These are phyloP conservation scores for Steinernema hermaphroditum DNA, from an alignment of 2,888 invertebrate genomes.

Conservation along the genomic window DNA sequence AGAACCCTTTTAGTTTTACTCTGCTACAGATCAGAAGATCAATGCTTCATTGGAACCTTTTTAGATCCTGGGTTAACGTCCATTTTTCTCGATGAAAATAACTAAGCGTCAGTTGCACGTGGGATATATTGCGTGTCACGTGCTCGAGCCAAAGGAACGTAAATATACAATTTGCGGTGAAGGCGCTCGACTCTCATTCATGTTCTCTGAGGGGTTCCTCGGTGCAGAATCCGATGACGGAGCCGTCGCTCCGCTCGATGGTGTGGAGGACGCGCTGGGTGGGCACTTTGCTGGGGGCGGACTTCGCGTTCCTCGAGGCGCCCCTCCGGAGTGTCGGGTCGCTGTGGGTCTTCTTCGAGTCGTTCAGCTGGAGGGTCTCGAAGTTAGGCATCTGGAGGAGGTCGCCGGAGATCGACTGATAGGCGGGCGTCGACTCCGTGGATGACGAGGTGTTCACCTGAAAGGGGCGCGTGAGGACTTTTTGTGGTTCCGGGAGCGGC, in stretches of 20 bases:
- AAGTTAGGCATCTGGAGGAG: slow-evolving; percentile 26
- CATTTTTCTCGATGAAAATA: too few relatives aligned
- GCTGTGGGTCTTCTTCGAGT: slow-evolving; percentile 22
- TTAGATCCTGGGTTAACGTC: too few relatives aligned
- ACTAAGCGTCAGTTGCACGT: too few relatives aligned
- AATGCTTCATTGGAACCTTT: too few relatives aligned
- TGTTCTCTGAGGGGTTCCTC: slow-evolving; percentile 2
- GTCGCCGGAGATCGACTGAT: slow-evolving; percentile 13
- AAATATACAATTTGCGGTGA: too few relatives aligned
- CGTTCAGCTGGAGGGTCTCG: slow-evolving; percentile 21
- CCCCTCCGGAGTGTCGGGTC: slow-evolving; percentile 17
- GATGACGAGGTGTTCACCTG: slow-evolving; percentile 6
- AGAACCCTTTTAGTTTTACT: too few relatives aligned
- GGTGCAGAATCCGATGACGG: slow-evolving; percentile 42
- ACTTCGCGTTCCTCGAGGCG: neutral
- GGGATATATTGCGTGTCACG: too few relatives aligned
- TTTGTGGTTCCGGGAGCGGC: neutral
- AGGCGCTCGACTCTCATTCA: too few relatives aligned
- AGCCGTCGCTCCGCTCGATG: slow-evolving; percentile 33
- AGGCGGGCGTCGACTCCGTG: neutral
- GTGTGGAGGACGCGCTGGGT: slow-evolving; percentile 31
- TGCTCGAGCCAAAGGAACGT: neutral
- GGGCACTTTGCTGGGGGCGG: slow-evolving; percentile 19
- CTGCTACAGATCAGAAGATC: too few relatives aligned
- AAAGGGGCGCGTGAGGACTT: neutral